phyloP scores from a whole-genome alignment of 2,888 invertebrate genomes.

The Ellobium chinense region DNA sequence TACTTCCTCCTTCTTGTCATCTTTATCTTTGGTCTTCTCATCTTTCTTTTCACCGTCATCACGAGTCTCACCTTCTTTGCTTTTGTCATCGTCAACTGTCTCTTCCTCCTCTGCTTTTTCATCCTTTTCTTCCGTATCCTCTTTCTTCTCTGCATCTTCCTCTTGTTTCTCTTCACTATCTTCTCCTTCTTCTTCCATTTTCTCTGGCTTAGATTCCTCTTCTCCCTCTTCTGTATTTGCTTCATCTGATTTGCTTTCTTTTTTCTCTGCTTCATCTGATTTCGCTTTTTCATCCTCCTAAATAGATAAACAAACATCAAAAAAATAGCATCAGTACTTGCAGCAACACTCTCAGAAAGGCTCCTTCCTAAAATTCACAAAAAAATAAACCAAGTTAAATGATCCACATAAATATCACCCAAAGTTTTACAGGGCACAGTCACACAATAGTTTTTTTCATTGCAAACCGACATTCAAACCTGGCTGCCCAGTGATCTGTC shows the following conservation, averaged over 20 bases:
- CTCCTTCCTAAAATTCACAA: no score
- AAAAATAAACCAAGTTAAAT: no score
- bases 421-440: no score
- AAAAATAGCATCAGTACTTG: no score
- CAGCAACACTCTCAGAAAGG: no score
- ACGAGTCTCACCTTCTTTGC: neutral
- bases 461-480: no score
- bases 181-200: neutral
- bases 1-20: conserved; percentile 15
- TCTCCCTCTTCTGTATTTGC: conserved; percentile 14
- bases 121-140: neutral
- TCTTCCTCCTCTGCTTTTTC: conserved; percentile 6
- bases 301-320: no score
- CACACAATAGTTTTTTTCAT: no score
- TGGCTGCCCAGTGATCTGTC: no score
- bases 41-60: conserved; percentile 4
- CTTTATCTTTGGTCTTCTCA: conserved; percentile 11
- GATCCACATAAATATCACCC: no score
- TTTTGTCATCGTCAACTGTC: neutral
- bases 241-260: neutral
- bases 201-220: neutral
- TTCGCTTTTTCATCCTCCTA: conserved; percentile 3
- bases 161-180: neutral
- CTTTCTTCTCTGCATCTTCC: neutral
- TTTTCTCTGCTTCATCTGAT: neutral